Base-by-base conservation (phyloP, 2,888 invertebrate species). In the Melolontha melolontha region DNA sequence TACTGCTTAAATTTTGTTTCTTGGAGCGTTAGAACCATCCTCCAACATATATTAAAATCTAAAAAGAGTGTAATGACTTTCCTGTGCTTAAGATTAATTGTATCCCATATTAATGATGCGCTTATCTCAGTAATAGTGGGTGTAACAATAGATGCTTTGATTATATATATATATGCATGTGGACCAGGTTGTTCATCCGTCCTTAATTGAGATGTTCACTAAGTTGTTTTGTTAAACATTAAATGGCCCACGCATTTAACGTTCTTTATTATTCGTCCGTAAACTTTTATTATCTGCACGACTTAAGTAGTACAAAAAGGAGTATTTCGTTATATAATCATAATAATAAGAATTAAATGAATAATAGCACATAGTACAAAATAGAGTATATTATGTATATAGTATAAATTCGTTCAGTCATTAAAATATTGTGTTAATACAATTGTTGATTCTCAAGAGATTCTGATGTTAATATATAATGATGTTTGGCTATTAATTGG, bases 221-320 rank as follows among this genome's bases (percentile, higher is more conserved):
- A 54, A 66, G 55, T 66, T 66, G 66, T 55, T 50, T 50, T 29
- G 64, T 64, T 64, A 50, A 50, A 64, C 55, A 55, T 50, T 55
- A 55, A 17, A 42, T 22, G 42, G 16, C 66, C 66, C 55, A 66
- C 66, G 55, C 66, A 42, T 34, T 34, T 10, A 1, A 34, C 34
- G 34, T 2, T 34, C 34, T 34, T 8, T 6, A 34, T 34, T 34
- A 2, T 34, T 34, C 7, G 6, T 34, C 10, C 22, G 10, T 34
- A 34, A 34, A 6, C 34, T 34, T n/a, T 34, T 34, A 34, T 34
- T 10, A 34, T 34, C 34, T 34, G 34, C 34, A 34, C 34, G 34
- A 10, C 10, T 6, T 34, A 34, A 34, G 6, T 34, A 34, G 34
- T 6, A 34, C 6, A 34, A 6, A 34, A 34, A 34, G 6, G 6